Percentiles rank a stretch among this genome's conserved stretches.
Conservation (phyloP, 2,888 invertebrate species). For the Vesta saturnalis region DNA sequence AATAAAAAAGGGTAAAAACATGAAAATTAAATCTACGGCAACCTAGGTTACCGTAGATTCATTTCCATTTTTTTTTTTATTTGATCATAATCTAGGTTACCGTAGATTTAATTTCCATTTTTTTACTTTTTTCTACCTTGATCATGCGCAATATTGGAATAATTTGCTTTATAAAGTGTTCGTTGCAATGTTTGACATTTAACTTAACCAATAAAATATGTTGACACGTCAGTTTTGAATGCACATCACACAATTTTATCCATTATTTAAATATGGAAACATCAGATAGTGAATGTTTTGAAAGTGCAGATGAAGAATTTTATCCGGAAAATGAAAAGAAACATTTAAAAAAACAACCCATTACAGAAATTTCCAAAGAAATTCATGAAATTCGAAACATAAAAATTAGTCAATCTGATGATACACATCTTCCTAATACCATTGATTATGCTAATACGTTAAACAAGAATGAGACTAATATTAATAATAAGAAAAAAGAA, state of each 20-base stretch:
- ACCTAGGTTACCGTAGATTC: no score
- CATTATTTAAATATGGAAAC: slow-evolving; percentile 67
- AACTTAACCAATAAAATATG: not conserved
- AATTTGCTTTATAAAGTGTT: no score
- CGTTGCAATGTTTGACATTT: not conserved
- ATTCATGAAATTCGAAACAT: not conserved
- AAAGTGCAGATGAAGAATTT: slow-evolving; percentile 79
- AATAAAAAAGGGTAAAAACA: no score
- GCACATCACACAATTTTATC: not conserved
- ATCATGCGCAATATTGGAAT: no score
- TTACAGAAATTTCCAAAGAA: not conserved
- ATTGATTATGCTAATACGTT: no score
- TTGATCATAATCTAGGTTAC: no score
- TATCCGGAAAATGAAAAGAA: slow-evolving; percentile 60
- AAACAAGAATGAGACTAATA: no score
- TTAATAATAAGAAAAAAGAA: not conserved
- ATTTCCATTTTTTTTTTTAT: no score
- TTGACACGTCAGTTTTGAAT: slow-evolving; percentile 8
- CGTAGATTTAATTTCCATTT: no score
- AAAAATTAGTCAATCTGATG: not conserved
- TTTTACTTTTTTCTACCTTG: no score
- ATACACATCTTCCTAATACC: no score
- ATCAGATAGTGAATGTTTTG: slow-evolving; percentile 80
- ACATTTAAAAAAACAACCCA: slow-evolving; percentile 7
- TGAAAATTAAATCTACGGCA: no score